A percentile compares a stretch with the other conserved stretches of the same genome.
phyloP scores from a whole-genome alignment of 2,888 invertebrate species.

The Agriopis aurantiaria region DNA sequence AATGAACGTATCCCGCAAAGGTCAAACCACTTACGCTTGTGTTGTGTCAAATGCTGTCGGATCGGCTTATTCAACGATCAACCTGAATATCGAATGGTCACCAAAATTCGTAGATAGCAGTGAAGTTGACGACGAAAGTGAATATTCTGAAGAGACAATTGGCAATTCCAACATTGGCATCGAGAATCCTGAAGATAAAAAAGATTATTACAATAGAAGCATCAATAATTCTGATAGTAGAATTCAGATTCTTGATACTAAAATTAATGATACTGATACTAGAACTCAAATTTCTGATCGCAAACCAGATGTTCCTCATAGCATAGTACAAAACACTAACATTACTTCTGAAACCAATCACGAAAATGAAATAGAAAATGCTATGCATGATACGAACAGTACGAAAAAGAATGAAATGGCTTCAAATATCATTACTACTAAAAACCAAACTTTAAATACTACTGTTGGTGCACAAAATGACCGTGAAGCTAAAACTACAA shows the following conservation, averaged over 20 bases:
- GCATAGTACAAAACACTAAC: not conserved
- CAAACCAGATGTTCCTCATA: not conserved
- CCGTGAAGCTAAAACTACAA: slow-evolving; percentile 2
- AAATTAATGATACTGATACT: not conserved
- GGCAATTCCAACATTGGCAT: not conserved
- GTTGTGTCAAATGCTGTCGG: slow-evolving; percentile 87
- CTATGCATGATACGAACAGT: not conserved
- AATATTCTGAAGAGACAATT: not conserved
- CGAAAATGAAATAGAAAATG: not conserved
- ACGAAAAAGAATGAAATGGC: not conserved
- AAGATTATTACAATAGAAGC: not conserved
- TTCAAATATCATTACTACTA: not conserved
- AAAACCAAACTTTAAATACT: not conserved
- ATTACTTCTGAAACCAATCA: not conserved
- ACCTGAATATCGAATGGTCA: slow-evolving; percentile 84
- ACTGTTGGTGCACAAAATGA: slow-evolving; percentile 9
- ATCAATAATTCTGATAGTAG: not conserved
- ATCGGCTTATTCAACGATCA: slow-evolving; percentile 78
- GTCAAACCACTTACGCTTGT: slow-evolving; percentile 87
- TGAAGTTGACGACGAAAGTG: not conserved
- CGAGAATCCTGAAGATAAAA: not conserved
- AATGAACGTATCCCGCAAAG: slow-evolving; percentile 66
- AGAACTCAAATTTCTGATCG: not conserved
- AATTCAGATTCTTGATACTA: not conserved
- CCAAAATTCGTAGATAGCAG: slow-evolving; percentile 59